These are phyloP conservation scores for Entomobrya multifasciata DNA, from an alignment of 2,888 invertebrate species.

Conservation along the genomic window DNA sequence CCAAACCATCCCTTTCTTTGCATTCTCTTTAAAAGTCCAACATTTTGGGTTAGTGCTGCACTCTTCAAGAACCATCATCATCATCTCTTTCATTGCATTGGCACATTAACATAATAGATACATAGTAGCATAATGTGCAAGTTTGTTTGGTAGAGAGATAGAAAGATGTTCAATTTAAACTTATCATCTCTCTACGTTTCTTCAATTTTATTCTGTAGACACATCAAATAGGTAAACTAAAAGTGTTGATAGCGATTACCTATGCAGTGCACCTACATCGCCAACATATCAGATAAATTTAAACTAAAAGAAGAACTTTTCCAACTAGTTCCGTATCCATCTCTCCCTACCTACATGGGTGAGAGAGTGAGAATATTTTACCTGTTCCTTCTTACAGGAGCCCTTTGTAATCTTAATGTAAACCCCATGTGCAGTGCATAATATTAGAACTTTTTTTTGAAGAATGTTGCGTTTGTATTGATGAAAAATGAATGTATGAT, in stretches of 20 bases:
- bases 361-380: conserved; percentile 14
- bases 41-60: conserved; percentile 33
- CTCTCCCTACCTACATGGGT: background rate
- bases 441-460: background rate
- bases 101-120: conserved; percentile 23
- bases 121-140: background rate
- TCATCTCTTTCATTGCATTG: conserved; percentile 53
- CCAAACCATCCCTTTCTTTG: conserved; percentile 16
- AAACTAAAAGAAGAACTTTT: background rate
- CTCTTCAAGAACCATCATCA: background rate
- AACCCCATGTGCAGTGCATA: background rate
- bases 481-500: background rate
- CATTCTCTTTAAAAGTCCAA: background rate
- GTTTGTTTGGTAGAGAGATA: too few relatives aligned
- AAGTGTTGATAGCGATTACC: background rate
- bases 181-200: background rate
- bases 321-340: background rate
- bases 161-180: conserved; percentile 19
- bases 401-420: background rate
- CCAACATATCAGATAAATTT: background rate
- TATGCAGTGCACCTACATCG: background rate
- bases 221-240: conserved; percentile 14
- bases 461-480: background rate
- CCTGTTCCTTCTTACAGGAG: conserved; percentile 13
- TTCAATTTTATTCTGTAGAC: background rate